Conservation (phyloP, 37 sponge, comb jelly and placozoan species). For the Cliona cf. orientalis region DNA sequence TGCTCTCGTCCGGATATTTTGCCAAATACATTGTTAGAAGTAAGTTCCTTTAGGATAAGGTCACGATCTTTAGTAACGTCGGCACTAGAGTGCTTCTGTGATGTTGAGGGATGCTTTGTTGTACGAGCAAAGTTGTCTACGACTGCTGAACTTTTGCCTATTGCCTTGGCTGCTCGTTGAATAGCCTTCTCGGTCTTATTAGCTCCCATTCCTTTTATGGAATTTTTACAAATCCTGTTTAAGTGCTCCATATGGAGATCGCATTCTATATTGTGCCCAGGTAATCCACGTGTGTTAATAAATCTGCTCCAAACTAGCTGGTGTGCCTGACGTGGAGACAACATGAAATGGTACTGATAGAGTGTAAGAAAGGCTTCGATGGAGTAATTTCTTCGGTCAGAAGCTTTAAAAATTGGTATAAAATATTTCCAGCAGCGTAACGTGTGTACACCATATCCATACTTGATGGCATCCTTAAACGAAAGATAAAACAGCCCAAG, state of each 20-base stretch:
- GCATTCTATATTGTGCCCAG: conserved; percentile 37
- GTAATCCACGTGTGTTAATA: conserved; percentile 20
- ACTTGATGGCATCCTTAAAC: conserved; percentile 53
- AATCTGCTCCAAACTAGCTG: conserved; percentile 45
- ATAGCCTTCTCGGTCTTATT: conserved; percentile 37
- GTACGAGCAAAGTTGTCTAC: neutral
- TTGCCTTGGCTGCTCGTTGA: conserved; percentile 2
- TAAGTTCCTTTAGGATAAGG: neutral
- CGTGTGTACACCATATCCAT: conserved; percentile 47
- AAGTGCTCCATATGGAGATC: conserved; percentile 58
- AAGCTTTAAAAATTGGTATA: conserved; percentile 11
- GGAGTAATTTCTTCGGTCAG: conserved; percentile 34
- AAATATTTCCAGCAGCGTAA: conserved; percentile 56
- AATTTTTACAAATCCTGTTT: conserved; percentile 21
- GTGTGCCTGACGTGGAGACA: conserved; percentile 31
- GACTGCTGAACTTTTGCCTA: neutral
- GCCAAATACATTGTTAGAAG: neutral
- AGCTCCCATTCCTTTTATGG: conserved; percentile 17
- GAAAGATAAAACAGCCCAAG: conserved; percentile 34
- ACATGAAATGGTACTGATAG: conserved; percentile 25
- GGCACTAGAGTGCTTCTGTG: neutral
- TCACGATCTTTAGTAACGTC: neutral
- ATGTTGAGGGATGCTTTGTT: neutral
- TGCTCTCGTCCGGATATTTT: neutral
- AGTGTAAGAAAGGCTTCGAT: conserved; percentile 32